These are phyloP conservation scores for Rhagoletis zephyria DNA, from an alignment of 1,140 invertebrate genomes.

Conservation along the genomic window DNA sequence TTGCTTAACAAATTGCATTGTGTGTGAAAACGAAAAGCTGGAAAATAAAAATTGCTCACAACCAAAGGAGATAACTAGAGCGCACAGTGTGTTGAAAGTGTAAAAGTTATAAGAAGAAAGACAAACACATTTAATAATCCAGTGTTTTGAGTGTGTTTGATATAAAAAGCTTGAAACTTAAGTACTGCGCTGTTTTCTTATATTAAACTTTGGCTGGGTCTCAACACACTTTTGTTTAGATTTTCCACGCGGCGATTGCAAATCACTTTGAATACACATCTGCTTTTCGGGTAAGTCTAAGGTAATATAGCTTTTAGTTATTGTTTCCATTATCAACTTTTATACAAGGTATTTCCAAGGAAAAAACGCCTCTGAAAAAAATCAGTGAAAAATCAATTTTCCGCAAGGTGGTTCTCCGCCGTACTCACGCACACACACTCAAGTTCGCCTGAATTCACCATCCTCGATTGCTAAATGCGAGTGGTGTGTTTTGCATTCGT, in stretches of 20 bases:
- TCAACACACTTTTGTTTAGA: not conserved
- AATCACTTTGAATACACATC: not conserved
- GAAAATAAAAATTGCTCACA: not conserved
- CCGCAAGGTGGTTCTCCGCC: conserved; percentile 37
- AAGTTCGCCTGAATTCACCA: too few relatives aligned
- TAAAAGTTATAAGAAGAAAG: not conserved
- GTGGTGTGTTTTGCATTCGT: conserved; percentile 3
- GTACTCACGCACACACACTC: not conserved
- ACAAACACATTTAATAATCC: not conserved
- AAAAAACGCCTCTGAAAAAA: not conserved
- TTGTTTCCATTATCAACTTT: not conserved
- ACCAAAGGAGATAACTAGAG: not conserved
- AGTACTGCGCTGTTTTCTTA: not conserved
- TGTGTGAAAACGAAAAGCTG: not conserved
- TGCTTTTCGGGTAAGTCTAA: conserved; percentile 10
- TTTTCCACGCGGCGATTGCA: not conserved
- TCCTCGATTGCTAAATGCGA: not conserved
- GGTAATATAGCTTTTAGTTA: not conserved
- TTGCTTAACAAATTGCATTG: not conserved
- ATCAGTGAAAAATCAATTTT: conserved; percentile 54
- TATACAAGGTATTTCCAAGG: not conserved
- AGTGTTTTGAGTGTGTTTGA: not conserved
- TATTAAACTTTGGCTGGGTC: not conserved
- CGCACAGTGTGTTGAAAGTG: not conserved
- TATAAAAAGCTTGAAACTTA: not conserved